Conservation (phyloP, 2,797 vertebrate species). For the Philypnodon macrostomus region DNA sequence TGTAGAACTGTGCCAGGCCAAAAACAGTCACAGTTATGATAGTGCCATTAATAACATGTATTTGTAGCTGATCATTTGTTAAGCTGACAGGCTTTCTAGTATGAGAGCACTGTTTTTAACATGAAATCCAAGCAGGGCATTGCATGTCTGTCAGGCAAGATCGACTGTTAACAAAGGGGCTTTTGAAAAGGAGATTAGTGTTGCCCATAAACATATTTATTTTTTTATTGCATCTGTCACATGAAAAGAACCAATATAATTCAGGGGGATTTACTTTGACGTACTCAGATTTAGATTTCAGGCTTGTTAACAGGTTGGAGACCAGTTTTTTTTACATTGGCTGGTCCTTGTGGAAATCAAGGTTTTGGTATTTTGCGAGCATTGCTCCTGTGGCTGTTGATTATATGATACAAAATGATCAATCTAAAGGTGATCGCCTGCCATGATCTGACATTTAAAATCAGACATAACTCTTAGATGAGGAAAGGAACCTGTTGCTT, state of each 20-base stretch:
- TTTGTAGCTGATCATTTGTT: conserved; percentile 10
- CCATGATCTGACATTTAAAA: conserved; percentile 42
- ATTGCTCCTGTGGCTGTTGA: conserved; percentile 14
- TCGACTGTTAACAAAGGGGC: conserved; percentile 7
- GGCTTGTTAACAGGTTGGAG: conserved; percentile 1
- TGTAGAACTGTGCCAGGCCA: background rate
- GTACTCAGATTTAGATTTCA: background rate
- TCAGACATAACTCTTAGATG: conserved; percentile 20
- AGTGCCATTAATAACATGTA: conserved; percentile 4
- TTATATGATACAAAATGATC: conserved; percentile 20
- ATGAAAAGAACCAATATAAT: conserved; percentile 3
- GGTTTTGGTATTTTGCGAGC: background rate
- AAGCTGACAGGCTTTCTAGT: background rate
- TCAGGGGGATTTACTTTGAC: conserved; percentile 3
- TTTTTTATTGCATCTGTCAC: conserved; percentile 6
- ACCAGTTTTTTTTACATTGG: conserved; percentile 2
- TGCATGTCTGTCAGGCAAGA: conserved; percentile 1
- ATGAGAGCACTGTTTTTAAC: conserved; percentile 5
- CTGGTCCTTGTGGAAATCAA: conserved; percentile 7
- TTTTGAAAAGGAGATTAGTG: conserved; percentile 1
- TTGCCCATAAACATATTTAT: conserved; percentile 14
- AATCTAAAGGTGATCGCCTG: conserved; percentile 29
- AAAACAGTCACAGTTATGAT: background rate
- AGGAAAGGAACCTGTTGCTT: conserved; percentile 18
- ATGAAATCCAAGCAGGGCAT: conserved; percentile 5